phyloP scores from a whole-genome alignment of 2,113 vertebrate species.

The Euleptes europaea region DNA sequence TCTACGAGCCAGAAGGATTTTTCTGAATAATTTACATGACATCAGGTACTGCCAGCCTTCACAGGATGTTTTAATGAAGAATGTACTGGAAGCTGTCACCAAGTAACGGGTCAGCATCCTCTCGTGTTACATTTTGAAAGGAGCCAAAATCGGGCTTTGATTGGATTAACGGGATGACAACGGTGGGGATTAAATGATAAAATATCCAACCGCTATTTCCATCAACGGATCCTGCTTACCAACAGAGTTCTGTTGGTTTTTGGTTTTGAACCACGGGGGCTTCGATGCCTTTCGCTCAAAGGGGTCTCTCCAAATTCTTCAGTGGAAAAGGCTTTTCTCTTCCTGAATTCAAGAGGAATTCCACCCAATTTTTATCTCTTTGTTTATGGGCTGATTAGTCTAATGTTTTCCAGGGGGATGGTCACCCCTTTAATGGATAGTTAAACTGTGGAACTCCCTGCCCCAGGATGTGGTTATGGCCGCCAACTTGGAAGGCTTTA shows the following conservation, averaged over 20 bases:
- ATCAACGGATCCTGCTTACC: constrained; percentile 39
- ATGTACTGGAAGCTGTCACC: constrained; percentile 62
- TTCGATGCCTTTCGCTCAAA: constrained; percentile 16
- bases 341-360: constrained; percentile 37
- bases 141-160: constrained; percentile 44
- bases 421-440: no score
- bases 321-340: neutral
- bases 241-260: neutral
- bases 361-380: neutral
- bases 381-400: constrained; percentile 27
- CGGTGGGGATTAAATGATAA: constrained; percentile 54
- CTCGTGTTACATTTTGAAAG: constrained; percentile 66
- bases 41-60: constrained; percentile 42
- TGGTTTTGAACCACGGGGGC: constrained; percentile 40
- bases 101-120: constrained; percentile 66
- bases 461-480: no score
- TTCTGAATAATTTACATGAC: constrained; percentile 53
- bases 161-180: constrained; percentile 66
- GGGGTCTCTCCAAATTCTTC: neutral
- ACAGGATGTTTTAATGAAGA: constrained; percentile 67
- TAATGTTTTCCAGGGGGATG: no score
- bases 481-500: no score
- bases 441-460: no score
- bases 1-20: constrained; percentile 17
- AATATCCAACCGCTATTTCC: constrained; percentile 52